A percentile compares a stretch with the other conserved stretches of the same genome.
phyloP scores from a whole-genome alignment of 2,888 invertebrate species.

The Polyommatus icarus region DNA sequence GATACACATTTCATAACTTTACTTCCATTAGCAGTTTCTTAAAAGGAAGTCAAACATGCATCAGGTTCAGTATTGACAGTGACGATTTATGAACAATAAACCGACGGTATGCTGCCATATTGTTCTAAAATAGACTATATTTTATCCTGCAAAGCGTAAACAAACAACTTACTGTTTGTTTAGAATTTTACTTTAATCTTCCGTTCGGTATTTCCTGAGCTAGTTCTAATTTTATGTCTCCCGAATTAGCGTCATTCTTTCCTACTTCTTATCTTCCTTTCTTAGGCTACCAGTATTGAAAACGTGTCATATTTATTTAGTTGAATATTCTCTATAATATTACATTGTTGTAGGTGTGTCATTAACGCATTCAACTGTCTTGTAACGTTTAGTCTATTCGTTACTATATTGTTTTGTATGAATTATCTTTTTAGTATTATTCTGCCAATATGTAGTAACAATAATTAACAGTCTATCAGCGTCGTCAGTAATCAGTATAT shows the following conservation, averaged over 20 bases:
- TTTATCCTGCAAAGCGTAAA: conserved; percentile 37
- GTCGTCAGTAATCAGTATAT: conserved; percentile 26
- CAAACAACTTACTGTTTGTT: conserved; percentile 30
- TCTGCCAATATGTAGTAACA: background rate
- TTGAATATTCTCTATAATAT: background rate
- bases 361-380: background rate
- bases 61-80: conserved; percentile 58
- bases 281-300: background rate
- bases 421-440: background rate
- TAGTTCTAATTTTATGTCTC: conserved; percentile 25
- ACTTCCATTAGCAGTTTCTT: background rate
- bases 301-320: background rate
- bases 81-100: conserved; percentile 71
- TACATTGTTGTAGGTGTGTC: background rate
- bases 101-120: conserved; percentile 53
- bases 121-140: conserved; percentile 53
- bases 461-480: conserved; percentile 9
- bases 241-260: conserved; percentile 1
- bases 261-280: background rate
- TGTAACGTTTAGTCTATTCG: background rate
- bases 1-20: background rate
- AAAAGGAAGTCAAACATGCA: conserved; percentile 38
- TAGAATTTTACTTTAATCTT: conserved; percentile 30
- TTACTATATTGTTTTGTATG: background rate
- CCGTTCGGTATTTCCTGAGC: conserved; percentile 27